Conservation (phyloP, 2,797 vertebrate species). For the Anisognathus igniventris region DNA sequence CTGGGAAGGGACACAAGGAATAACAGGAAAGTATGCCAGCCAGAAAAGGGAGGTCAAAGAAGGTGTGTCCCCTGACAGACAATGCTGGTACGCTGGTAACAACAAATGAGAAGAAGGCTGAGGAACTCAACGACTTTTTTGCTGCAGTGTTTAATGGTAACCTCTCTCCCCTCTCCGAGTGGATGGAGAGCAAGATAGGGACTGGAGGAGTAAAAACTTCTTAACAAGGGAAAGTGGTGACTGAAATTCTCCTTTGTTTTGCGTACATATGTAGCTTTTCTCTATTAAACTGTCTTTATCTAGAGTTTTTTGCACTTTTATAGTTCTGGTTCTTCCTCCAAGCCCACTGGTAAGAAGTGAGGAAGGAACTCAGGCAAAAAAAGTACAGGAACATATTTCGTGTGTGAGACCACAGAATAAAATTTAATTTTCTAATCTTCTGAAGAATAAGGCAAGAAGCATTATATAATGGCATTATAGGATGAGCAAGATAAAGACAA, state of each 20-base stretch:
- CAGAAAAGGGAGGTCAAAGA: background rate
- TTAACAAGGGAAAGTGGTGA: background rate
- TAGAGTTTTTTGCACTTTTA: background rate
- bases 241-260: background rate
- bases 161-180: rapidly evolving
- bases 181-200: background rate
- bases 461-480: background rate
- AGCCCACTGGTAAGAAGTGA: background rate
- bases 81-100: background rate
- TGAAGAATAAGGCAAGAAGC: background rate
- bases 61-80: background rate
- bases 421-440: background rate
- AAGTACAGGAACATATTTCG: background rate
- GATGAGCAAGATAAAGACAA: background rate
- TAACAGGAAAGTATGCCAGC: background rate
- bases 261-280: rapidly evolving
- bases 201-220: background rate
- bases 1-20: background rate
- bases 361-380: background rate
- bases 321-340: background rate
- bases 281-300: background rate
- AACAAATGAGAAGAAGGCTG: background rate
- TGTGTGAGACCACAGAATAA: background rate
- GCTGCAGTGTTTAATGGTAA: background rate
- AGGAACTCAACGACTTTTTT: too few species aligned